Evolutionary conservation across 2,888 invertebrate species (phyloP), one percentile per base, ranked within the genome.

Genomic region (Osmoderma eremita): DNA sequence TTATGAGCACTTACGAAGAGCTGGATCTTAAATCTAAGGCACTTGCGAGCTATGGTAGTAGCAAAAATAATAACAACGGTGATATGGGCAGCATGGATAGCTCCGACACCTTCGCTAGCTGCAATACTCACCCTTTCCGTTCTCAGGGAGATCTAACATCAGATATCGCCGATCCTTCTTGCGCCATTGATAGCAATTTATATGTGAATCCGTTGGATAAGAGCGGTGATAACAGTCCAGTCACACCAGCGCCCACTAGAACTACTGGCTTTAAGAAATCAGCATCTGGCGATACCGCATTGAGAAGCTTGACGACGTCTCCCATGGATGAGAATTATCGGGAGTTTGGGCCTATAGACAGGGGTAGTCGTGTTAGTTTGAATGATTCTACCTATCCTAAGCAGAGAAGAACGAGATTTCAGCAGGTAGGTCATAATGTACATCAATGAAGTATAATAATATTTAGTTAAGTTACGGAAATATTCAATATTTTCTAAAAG

Each of bases 101-200:
- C 85, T 92, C 95, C 79, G 97, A 97, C 84, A 97, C 97, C 75
- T 97, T 95, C 85, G 95, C 95, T 83, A 96, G 95, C 84, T 97
- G 97, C 86, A 93, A 95, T 86, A 96, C 97, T 79, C 95, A 96
- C 86, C 95, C 95, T 79, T 95, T 93, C 85, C 90, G 92, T 83
- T 94, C 94, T 78, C 92, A 93, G 86, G 84, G 83, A 63, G 85
- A 85, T 74, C 75, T 84, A 63, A 80, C 83, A n/a, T 81, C 82
- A n/a, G 83, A 84, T 68, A 77, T 80, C 49, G 80, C 78, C 48
- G 83, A 82, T 70, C 76, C 78, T 61, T 75, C 78, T 39, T 78
- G 77, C 74, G 83, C 84, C 58, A 70, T 80, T 50, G 90, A 90
- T 82, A 93, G 93, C 82, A 94, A 93, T 86, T 86, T 94, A 79